phyloP scores from a whole-genome alignment of 1,140 invertebrate genomes.

The Dreissena polymorpha region DNA sequence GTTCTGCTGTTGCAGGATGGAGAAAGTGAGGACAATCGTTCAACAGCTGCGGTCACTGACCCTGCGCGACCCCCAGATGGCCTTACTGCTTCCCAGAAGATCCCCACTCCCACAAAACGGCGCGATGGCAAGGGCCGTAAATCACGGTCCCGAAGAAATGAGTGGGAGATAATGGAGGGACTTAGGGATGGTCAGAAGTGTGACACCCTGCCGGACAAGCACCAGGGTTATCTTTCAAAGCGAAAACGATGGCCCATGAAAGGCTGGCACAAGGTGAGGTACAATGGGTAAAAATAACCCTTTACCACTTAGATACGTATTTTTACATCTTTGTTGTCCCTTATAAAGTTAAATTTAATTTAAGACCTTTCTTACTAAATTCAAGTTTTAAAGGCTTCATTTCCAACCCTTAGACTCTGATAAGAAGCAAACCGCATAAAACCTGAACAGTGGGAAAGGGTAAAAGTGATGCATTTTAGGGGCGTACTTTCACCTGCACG shows the following conservation, averaged over 20 bases:
- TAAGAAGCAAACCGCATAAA: too few species aligned
- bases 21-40: slow-evolving; percentile 48
- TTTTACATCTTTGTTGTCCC: too few species aligned
- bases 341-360: too few species aligned
- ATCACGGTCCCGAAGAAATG: slow-evolving; percentile 71
- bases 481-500: too few species aligned
- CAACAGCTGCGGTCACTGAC: slow-evolving; percentile 14
- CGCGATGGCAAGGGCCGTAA: slow-evolving; percentile 45
- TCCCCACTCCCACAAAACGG: neutral
- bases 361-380: too few species aligned
- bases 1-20: slow-evolving; percentile 34
- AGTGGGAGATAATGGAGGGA: slow-evolving; percentile 89
- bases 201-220: slow-evolving; percentile 86
- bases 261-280: slow-evolving; percentile 90
- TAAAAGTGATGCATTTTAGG: too few species aligned
- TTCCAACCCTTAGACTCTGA: too few species aligned
- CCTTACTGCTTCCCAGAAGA: neutral
- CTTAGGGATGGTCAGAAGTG: slow-evolving; percentile 87
- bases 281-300: neutral
- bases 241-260: slow-evolving; percentile 93
- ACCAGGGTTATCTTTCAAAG: slow-evolving; percentile 89
- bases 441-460: too few species aligned
- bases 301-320: too few species aligned
- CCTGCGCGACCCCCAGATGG: neutral
- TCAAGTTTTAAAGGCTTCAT: too few species aligned